Percentiles rank a stretch among this genome's conserved stretches.
Conservation (phyloP, 1,140 invertebrate species). For the Platyura marginata region DNA sequence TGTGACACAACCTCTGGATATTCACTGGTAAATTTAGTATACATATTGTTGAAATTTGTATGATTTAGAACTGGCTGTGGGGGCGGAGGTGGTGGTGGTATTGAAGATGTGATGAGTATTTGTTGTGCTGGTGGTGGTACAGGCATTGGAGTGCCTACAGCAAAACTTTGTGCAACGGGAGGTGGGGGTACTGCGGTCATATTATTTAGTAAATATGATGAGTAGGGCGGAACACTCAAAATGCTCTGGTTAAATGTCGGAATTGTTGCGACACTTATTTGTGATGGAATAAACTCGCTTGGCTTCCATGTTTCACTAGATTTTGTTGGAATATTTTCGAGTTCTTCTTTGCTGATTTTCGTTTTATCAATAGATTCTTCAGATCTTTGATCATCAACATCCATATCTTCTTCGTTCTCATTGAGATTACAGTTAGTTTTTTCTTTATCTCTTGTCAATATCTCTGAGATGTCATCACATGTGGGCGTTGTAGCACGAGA, state of each 20-base stretch:
- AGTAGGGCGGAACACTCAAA: background rate
- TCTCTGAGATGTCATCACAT: slow-evolving; percentile 4
- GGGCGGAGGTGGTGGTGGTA: background rate
- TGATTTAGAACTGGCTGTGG: background rate
- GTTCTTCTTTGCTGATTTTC: background rate
- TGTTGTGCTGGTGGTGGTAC: too few species aligned
- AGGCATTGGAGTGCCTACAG: background rate
- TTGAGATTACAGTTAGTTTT: too few species aligned
- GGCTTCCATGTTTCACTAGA: background rate
- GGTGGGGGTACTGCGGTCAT: background rate
- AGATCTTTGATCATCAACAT: too few species aligned
- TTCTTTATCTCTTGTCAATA: too few species aligned
- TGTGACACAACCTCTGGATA: background rate
- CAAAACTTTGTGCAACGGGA: too few species aligned
- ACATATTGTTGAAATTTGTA: background rate
- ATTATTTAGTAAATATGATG: background rate
- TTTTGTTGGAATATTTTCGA: background rate
- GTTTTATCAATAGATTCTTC: too few species aligned
- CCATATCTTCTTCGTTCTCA: background rate
- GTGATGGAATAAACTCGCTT: background rate
- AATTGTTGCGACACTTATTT: background rate
- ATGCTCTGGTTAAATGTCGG: background rate
- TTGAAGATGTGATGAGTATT: too few species aligned
- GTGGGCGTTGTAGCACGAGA: background rate
- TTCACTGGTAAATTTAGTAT: background rate